A percentile compares a stretch with the other conserved stretches of the same genome.
Evolutionary conservation across 2,113 vertebrate species (phyloP).

Genomic region (Mustelus asterias): DNA sequence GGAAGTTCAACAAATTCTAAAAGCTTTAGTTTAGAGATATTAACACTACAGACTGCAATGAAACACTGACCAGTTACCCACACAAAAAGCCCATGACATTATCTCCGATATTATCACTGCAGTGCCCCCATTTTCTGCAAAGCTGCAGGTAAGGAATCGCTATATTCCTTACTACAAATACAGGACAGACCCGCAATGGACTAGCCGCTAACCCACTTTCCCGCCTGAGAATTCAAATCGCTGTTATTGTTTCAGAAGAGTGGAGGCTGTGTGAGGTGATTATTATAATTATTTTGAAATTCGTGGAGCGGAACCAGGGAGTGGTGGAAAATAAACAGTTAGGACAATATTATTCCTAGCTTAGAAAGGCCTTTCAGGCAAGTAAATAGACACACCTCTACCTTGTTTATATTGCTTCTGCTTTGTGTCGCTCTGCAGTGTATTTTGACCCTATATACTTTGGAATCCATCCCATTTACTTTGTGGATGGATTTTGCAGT

Average conservation of each 20-base stretch:
- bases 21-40: too few relatives aligned
- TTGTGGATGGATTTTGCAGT: not conserved
- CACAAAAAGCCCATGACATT: too few relatives aligned
- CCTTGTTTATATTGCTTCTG: not conserved
- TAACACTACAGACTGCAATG: too few relatives aligned
- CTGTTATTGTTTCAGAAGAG: not conserved
- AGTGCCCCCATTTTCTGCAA: too few relatives aligned
- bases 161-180: too few relatives aligned
- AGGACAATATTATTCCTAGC: not conserved
- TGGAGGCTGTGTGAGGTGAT: not conserved
- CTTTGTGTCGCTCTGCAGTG: not conserved
- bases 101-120: too few relatives aligned
- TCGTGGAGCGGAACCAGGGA: not conserved
- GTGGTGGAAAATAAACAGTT: not conserved
- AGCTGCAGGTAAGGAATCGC: too few relatives aligned
- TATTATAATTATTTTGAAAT: not conserved
- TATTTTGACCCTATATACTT: not conserved
- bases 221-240: not conserved
- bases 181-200: too few relatives aligned
- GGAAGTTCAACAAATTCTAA: too few relatives aligned
- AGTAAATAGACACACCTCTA: not conserved
- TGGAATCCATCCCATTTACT: not conserved
- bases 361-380: not conserved
- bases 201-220: not conserved
- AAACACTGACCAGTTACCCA: too few relatives aligned